Evolutionary conservation across 2,113 vertebrate genomes (phyloP).

Genomic region (Australoheros scitulus): DNA sequence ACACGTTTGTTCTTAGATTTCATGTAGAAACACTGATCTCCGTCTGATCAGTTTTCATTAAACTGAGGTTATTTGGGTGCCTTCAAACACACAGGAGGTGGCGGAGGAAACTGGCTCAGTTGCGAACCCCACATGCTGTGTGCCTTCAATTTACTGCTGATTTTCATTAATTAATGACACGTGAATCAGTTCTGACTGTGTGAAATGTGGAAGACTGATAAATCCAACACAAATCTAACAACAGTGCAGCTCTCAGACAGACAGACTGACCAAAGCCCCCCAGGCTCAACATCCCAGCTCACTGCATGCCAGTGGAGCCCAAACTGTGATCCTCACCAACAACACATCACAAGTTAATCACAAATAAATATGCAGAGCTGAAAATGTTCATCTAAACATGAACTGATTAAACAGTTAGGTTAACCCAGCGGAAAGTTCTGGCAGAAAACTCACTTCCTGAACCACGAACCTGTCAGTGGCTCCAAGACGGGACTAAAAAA

Average conservation of each 20-base stretch:
- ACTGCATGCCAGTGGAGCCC: neutral
- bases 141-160: neutral
- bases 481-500: neutral
- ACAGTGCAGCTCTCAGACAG: neutral
- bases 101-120: neutral
- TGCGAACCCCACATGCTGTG: neutral
- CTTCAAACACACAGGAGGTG: constrained; percentile 31
- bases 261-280: neutral
- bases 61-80: neutral
- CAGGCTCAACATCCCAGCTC: neutral
- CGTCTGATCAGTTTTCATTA: accelerated
- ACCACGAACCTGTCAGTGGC: neutral
- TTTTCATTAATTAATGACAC: neutral
- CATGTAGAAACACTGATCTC: neutral
- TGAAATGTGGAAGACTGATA: neutral
- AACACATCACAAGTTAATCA: neutral
- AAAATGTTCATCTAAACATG: neutral
- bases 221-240: neutral
- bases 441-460: neutral
- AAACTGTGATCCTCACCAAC: neutral
- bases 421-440: neutral
- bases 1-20: neutral
- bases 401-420: neutral
- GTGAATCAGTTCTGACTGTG: neutral
- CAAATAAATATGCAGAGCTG: neutral